Percentiles rank a stretch among this genome's conserved stretches.
phyloP scores from a whole-genome alignment of 2,888 invertebrate species.

The Tolmerus cingulatus region DNA sequence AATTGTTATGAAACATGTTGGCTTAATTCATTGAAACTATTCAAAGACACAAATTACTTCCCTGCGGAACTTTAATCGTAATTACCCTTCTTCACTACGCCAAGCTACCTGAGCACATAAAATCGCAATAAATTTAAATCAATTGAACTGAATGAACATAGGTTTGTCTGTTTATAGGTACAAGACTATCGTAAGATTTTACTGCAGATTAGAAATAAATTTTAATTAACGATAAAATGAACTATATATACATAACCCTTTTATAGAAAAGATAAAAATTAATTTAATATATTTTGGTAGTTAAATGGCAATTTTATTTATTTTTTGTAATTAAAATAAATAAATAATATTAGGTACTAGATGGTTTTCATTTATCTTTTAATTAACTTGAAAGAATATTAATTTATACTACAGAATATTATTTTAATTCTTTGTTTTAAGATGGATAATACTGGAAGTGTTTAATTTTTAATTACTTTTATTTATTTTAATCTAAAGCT shows the following conservation, averaged over 20 bases:
- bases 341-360: no score
- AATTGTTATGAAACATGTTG: not conserved
- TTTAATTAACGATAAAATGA: not conserved
- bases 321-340: not conserved
- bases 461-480: no score
- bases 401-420: no score
- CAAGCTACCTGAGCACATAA: not conserved
- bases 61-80: not conserved
- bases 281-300: not conserved
- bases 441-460: no score
- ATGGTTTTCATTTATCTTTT: no score
- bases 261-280: not conserved
- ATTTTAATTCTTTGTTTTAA: no score
- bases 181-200: not conserved
- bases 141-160: not conserved
- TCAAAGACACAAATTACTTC: not conserved
- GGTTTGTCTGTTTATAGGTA: not conserved
- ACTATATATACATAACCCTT: not conserved
- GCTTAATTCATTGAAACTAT: not conserved
- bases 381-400: no score
- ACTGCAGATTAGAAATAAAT: not conserved
- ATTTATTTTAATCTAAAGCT: no score
- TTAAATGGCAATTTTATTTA: not conserved
- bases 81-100: not conserved
- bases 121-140: not conserved